Evolutionary conservation across 2,888 invertebrate species (phyloP).

Genomic region (Alviniconcha strummeri): DNA sequence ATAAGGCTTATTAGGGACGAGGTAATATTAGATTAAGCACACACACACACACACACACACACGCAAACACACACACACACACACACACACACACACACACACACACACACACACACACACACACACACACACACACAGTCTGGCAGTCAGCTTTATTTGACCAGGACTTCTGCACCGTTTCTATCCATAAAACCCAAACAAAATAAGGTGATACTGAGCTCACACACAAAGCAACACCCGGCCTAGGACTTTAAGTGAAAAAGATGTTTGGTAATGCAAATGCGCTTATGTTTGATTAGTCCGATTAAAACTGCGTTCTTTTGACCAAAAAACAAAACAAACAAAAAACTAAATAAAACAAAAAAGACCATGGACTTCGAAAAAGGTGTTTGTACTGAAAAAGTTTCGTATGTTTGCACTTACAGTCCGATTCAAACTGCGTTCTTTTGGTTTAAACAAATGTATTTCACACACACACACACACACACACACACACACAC

Average conservation of each 20-base stretch:
- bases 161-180: neutral
- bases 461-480: neutral
- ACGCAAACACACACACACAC: neutral
- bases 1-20: too few relatives aligned
- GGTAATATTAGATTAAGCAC: too few relatives aligned
- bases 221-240: neutral
- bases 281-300: neutral
- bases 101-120: conserved; percentile 9
- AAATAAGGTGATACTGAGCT: neutral
- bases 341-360: neutral
- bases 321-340: neutral
- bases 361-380: neutral
- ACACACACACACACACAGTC: neutral
- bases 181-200: neutral
- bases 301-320: neutral
- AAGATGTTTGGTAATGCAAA: neutral
- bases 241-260: neutral
- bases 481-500: neutral
- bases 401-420: too few relatives aligned
- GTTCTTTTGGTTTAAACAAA: neutral
- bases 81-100: conserved; percentile 6
- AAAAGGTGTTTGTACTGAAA: too few relatives aligned
- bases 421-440: neutral
- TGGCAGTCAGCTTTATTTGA: neutral
- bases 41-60: neutral